Evolutionary conservation across 2,797 vertebrate genomes (phyloP).

Genomic region (Micropoecilia bifurca): DNA sequence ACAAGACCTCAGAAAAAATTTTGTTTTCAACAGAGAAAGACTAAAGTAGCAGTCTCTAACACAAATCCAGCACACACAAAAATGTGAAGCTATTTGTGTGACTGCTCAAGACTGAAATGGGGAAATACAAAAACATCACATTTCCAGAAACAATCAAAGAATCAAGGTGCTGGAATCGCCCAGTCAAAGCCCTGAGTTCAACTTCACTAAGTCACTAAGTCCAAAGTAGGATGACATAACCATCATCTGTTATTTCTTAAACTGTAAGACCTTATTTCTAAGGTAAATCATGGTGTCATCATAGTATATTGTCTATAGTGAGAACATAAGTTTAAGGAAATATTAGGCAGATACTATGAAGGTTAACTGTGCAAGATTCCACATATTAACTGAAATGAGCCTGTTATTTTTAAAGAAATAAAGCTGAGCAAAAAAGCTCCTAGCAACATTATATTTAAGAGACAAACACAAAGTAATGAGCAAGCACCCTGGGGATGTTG

Average conservation of each 20-base stretch:
- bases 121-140: background rate
- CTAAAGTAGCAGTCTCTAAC: background rate
- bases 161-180: background rate
- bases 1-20: background rate
- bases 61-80: background rate
- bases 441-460: background rate
- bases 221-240: conserved; percentile 27
- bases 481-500: background rate
- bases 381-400: conserved; percentile 1
- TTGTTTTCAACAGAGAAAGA: background rate
- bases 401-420: conserved; percentile 1
- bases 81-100: background rate
- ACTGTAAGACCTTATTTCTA: conserved; percentile 10
- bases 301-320: background rate
- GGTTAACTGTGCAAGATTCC: background rate
- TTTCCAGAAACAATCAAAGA: background rate
- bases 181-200: background rate
- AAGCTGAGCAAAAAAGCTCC: conserved; percentile 15
- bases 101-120: background rate
- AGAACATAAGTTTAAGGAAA: background rate
- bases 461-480: conserved; percentile 8
- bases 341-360: background rate
- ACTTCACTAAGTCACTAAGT: conserved; percentile 1
- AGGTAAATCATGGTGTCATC: conserved; percentile 10
- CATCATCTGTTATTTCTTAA: background rate